Percentiles rank a stretch among this genome's conserved stretches.
Evolutionary conservation across 2,797 vertebrate genomes (phyloP).

Genomic region (Pseudotriccus pelzelni): DNA sequence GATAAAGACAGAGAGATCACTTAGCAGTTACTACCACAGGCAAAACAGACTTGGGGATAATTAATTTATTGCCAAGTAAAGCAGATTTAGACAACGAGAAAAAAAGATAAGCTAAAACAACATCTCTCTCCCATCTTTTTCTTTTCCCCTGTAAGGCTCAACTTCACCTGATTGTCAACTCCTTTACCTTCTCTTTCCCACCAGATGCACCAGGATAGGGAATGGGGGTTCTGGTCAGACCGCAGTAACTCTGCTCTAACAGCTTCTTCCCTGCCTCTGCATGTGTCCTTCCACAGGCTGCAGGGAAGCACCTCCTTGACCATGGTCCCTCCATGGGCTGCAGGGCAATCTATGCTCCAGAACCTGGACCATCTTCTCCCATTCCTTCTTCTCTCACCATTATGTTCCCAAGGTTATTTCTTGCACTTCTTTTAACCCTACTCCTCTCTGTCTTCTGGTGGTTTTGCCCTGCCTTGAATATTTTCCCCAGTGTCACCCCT

Average conservation of each 20-base stretch:
- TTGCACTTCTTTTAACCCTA: accelerated
- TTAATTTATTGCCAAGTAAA: neutral
- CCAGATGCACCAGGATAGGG: accelerated
- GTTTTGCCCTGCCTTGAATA: neutral
- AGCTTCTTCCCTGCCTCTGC: neutral
- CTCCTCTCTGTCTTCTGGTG: neutral
- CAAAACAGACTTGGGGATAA: neutral
- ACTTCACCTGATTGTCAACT: neutral
- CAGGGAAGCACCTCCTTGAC: neutral
- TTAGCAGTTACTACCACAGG: neutral
- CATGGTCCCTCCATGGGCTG: neutral
- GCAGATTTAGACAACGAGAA: neutral
- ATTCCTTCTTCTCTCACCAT: neutral
- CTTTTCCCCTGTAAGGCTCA: neutral
- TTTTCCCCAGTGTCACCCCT: accelerated
- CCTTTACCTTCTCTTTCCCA: neutral
- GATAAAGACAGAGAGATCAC: neutral
- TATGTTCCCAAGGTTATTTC: neutral
- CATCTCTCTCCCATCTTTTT: neutral
- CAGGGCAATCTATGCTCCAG: accelerated
- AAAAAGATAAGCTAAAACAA: neutral
- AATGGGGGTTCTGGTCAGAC: neutral
- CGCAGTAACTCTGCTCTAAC: neutral
- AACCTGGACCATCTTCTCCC: neutral
- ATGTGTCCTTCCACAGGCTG: neutral